Conservation (phyloP, 2,888 invertebrate genomes). For the Carpatolechia fugitivella region DNA sequence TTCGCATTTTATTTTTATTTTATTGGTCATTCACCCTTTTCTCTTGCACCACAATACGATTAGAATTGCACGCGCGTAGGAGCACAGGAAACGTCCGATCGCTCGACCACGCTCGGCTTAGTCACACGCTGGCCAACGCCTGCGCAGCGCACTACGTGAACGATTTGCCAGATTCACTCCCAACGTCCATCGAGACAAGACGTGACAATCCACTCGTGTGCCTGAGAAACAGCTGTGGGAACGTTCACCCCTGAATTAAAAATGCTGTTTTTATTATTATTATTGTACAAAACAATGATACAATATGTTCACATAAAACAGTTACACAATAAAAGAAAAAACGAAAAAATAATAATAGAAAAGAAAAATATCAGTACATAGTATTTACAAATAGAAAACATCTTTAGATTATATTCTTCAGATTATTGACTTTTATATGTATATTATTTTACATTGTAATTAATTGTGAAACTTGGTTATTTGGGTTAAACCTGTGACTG, state of each 20-base stretch:
- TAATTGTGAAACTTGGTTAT: no score
- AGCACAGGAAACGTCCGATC: conserved; percentile 53
- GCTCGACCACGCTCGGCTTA: conserved; percentile 31
- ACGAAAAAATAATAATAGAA: no score
- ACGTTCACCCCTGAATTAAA: conserved; percentile 18
- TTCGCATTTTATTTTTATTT: no score
- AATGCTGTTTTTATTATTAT: not conserved
- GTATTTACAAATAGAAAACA: no score
- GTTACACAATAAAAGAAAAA: no score
- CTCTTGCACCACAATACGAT: conserved; percentile 34
- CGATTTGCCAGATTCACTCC: conserved; percentile 44
- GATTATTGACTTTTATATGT: no score
- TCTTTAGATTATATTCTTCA: no score
- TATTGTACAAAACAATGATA: not conserved
- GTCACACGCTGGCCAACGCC: conserved; percentile 47
- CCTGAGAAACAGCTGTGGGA: conserved; percentile 10
- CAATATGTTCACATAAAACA: no score
- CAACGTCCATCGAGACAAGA: not conserved
- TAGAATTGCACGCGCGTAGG: conserved; percentile 64
- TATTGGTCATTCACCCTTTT: no score
- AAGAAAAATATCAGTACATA: no score
- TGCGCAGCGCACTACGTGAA: conserved; percentile 51
- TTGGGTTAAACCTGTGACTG: no score
- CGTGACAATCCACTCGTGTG: not conserved
- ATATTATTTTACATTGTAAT: no score